These are phyloP conservation scores for Mergus octosetaceus DNA, from an alignment of 2,797 vertebrate genomes.

Conservation along the genomic window DNA sequence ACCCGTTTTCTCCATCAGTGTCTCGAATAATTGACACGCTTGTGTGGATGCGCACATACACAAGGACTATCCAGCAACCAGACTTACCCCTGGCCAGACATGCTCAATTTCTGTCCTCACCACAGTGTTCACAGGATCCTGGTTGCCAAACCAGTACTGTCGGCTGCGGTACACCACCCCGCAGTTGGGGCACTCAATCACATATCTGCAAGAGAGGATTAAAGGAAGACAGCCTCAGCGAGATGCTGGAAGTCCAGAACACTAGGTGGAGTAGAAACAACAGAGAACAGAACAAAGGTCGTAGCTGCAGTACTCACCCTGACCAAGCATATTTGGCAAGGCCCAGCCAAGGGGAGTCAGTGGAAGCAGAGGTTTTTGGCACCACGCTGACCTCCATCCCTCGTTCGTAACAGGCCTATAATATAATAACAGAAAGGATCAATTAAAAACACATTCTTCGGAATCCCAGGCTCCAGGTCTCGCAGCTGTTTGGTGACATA, in stretches of 20 bases:
- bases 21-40: not conserved
- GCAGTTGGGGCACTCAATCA: slow-evolving; percentile 97
- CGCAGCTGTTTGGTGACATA: not conserved
- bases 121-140: slow-evolving; percentile 97
- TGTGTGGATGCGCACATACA: not conserved
- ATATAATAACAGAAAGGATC: slow-evolving; percentile 42
- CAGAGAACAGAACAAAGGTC: not conserved
- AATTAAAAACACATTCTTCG: not conserved
- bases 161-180: slow-evolving; percentile 96
- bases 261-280: not conserved
- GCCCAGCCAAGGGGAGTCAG: slow-evolving; percentile 97
- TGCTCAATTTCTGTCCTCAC: slow-evolving; percentile 98
- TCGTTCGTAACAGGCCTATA: slow-evolving; percentile 94
- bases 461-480: not conserved
- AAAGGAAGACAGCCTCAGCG: not conserved
- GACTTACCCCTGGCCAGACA: slow-evolving; percentile 95
- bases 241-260: not conserved
- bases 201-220: slow-evolving; percentile 83
- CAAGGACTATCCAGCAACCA: not conserved
- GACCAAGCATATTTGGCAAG: slow-evolving; percentile 99
- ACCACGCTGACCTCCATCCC: slow-evolving; percentile 97
- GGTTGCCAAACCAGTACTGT: slow-evolving; percentile 99
- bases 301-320: slow-evolving; percentile 85
- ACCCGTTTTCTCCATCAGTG: not conserved
- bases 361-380: slow-evolving; percentile 98